Conservation (phyloP, 2,797 vertebrate genomes). For the Aldrovandia affinis region DNA sequence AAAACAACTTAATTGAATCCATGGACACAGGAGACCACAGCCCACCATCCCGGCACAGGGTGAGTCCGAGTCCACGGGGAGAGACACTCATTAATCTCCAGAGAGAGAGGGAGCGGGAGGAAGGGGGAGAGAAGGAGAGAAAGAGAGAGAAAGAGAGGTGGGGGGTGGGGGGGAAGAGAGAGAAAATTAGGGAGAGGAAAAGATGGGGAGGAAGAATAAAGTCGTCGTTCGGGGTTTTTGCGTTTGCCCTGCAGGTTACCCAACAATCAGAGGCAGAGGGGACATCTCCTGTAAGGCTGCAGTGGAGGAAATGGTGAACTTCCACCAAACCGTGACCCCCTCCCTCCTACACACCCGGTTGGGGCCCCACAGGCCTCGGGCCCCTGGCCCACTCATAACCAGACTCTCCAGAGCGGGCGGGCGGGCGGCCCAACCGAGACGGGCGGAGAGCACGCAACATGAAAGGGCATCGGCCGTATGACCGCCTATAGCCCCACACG, state of each 20-base stretch:
- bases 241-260: neutral
- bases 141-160: neutral
- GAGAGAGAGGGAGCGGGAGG: slow-evolving; percentile 50
- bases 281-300: neutral
- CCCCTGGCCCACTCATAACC: slow-evolving; percentile 8
- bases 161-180: neutral
- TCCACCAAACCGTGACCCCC: neutral
- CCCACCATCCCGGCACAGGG: slow-evolving; percentile 58
- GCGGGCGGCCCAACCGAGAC: neutral
- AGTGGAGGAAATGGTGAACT: neutral
- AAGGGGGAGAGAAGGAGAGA: neutral
- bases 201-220: neutral
- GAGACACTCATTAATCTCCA: slow-evolving; percentile 70
- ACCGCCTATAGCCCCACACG: neutral
- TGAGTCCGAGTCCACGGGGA: slow-evolving; percentile 61
- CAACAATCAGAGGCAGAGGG: neutral
- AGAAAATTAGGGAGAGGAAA: neutral
- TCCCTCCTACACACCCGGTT: neutral
- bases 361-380: neutral
- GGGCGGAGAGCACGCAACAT: neutral
- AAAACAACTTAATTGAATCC: slow-evolving; percentile 69
- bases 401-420: neutral
- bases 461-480: neutral
- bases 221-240: neutral
- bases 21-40: slow-evolving; percentile 69